A percentile compares a stretch with the other conserved stretches of the same genome.
These are phyloP conservation scores for Subacronicta megacephala DNA, from an alignment of 2,888 invertebrate genomes.

Conservation along the genomic window DNA sequence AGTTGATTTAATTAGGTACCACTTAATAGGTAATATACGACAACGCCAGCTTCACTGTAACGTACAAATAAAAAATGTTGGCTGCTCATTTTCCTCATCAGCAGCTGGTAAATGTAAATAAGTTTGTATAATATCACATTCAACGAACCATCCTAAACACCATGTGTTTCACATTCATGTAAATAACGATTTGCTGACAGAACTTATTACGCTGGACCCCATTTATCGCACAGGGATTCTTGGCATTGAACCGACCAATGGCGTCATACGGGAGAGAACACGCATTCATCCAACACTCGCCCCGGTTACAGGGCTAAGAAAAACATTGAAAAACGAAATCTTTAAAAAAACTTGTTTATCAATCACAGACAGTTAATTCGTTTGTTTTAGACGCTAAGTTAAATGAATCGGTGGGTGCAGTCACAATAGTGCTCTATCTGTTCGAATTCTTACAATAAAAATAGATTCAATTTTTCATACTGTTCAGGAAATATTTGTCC, in stretches of 20 bases:
- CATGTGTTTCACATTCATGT: slow-evolving; percentile 34
- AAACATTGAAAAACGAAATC: slow-evolving; percentile 15
- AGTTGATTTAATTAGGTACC: too few relatives aligned
- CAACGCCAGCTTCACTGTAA: too few relatives aligned
- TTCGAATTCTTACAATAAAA: too few relatives aligned
- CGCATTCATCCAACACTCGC: slow-evolving; percentile 15
- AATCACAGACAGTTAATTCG: slow-evolving; percentile 9
- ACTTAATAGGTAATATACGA: too few relatives aligned
- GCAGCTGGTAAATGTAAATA: slow-evolving; percentile 11
- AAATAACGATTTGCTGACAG: slow-evolving; percentile 29
- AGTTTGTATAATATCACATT: slow-evolving; percentile 8
- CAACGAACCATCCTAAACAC: slow-evolving; percentile 13
- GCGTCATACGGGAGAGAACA: slow-evolving; percentile 50
- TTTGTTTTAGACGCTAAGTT: slow-evolving; percentile 4
- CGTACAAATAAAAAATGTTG: too few relatives aligned
- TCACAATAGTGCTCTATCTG: too few relatives aligned
- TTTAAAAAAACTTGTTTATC: slow-evolving; percentile 13
- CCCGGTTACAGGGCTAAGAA: slow-evolving; percentile 27
- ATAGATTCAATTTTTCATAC: too few relatives aligned
- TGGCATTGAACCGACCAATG: slow-evolving; percentile 58
- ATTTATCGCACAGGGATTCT: slow-evolving; percentile 49
- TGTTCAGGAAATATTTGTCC: too few relatives aligned
- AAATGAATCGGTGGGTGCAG: background rate
- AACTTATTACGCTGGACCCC: slow-evolving; percentile 35
- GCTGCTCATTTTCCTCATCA: slow-evolving; percentile 1